Base-by-base conservation (phyloP, 2,113 vertebrate species). In the Hystrix brachyura region DNA sequence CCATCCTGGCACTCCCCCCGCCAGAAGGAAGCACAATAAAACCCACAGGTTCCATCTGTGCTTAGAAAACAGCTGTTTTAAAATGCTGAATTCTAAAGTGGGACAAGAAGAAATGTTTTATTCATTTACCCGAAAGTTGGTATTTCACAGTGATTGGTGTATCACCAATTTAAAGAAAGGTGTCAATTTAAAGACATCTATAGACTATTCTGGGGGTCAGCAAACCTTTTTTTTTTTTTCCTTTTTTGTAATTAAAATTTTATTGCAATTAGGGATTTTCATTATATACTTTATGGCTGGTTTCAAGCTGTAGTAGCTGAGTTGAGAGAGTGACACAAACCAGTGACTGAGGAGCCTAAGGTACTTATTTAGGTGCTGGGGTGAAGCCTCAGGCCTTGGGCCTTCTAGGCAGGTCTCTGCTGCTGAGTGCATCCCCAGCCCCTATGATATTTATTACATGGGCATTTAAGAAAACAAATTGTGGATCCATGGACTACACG, bases 41-140 rank as follows among this genome's bases (percentile, higher is more conserved):
- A 81, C 3, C 59, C 55, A 0, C 34, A 48, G n/a, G 15, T 3
- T 67, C n/a, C 3, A n/a, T 55, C 48, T 92, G 19, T 74, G 32
- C 76, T 89, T 97, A 69, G 78, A 81, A 18, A 85, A 17, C 29
- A 80, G 32, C 11, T 86, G 11, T 32, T 95, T 95, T 92, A 38
- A 93, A 67, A 79, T 89, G 64, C 57, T 82, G 34, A 59, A 34
- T 96, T 87, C n/a, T 32, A 27, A 94, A 83, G 43, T 4, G 25
- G 53, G 78, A 19, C 65, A 82, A 91, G 72, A 95, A 1, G 43
- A 91, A 76, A 27, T 91, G 1, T n/a, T 7, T 91, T 78, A 76
- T 27, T 78, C 1, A 21, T 72, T 83, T 87, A 69, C 87, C 69
- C 91, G 64, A 25, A 78, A 92, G 82, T 82, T 72, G 46, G 18